Conservation (phyloP, 2,797 vertebrate species). For the Orestias chungarensis region DNA sequence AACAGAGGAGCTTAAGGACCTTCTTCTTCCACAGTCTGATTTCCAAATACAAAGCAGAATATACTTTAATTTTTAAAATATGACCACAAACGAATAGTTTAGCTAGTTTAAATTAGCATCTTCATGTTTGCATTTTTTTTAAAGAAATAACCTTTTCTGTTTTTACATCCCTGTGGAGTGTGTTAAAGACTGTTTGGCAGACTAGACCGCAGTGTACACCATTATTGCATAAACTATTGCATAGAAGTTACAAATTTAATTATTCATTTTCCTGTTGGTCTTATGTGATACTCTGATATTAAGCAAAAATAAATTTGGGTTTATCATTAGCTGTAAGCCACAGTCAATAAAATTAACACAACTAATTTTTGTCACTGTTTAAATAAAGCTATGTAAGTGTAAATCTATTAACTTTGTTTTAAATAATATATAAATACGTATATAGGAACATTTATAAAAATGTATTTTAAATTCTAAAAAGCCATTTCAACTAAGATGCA, state of each 20-base stretch:
- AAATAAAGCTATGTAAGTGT: background rate
- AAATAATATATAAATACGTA: too few relatives aligned
- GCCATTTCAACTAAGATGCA: conserved; percentile 28
- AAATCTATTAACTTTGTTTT: too few relatives aligned
- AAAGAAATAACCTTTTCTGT: background rate
- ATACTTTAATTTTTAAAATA: background rate
- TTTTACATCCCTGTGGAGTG: background rate
- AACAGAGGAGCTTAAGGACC: background rate
- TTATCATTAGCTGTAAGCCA: background rate
- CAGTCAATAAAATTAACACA: background rate
- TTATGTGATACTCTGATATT: background rate
- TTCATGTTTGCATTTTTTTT: background rate
- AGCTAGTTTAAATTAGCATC: background rate
- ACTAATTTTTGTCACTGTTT: background rate
- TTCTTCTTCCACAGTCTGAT: background rate
- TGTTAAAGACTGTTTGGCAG: background rate
- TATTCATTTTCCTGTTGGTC: background rate
- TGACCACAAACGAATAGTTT: background rate
- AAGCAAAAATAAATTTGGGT: background rate
- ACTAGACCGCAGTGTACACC: background rate
- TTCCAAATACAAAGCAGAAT: background rate
- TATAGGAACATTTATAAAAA: too few relatives aligned
- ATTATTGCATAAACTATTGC: background rate
- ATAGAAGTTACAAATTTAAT: background rate
- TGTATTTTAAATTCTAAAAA: background rate